These are phyloP conservation scores for Zalophus californianus DNA, from an alignment of 2,797 vertebrate genomes.

Conservation along the genomic window DNA sequence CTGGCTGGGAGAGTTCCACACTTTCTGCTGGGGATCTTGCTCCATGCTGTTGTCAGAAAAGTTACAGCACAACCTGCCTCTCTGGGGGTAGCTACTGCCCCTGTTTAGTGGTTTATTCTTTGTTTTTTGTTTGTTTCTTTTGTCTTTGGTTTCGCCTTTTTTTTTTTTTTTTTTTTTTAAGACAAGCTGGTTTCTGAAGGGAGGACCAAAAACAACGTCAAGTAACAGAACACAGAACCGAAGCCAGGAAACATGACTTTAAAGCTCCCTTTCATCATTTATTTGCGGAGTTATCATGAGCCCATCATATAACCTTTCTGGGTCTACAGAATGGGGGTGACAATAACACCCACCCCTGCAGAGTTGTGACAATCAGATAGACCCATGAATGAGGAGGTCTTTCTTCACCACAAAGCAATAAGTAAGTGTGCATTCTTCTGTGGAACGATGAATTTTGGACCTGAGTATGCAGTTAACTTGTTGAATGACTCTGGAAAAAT, in stretches of 20 bases:
- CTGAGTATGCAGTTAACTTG: background rate
- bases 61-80: background rate
- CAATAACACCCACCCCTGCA: accelerated
- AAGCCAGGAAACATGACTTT: background rate
- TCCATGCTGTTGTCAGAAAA: conserved; percentile 51
- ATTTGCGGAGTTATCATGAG: background rate
- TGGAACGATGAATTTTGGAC: background rate
- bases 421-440: background rate
- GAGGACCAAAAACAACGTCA: conserved; percentile 14
- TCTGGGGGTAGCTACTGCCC: background rate
- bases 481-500: conserved; percentile 14
- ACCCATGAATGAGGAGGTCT: background rate
- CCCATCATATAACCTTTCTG: background rate
- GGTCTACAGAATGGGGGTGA: background rate
- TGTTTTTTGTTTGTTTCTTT: background rate
- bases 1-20: conserved; percentile 50
- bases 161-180: background rate
- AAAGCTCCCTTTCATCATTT: background rate
- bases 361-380: background rate
- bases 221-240: background rate
- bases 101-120: conserved; percentile 5
- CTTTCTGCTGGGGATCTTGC: conserved; percentile 60
- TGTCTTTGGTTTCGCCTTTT: background rate
- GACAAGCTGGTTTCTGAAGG: conserved; percentile 45
- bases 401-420: background rate